A percentile compares a stretch with the other conserved stretches of the same genome.
Conservation (phyloP, 2,888 invertebrate genomes). For the Eurytoma californica region DNA sequence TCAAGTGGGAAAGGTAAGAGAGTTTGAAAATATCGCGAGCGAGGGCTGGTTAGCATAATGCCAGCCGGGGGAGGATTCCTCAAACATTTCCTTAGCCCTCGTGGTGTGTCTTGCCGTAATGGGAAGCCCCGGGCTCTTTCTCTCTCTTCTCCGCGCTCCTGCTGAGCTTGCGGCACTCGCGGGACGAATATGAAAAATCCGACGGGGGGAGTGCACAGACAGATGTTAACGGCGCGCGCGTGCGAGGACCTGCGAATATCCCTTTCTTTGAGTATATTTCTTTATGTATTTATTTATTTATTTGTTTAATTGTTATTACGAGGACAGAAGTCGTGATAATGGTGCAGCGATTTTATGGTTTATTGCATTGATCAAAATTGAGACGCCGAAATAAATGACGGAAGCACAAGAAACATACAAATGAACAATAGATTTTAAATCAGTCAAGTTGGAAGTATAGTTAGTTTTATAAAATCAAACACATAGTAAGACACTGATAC, state of each 20-base stretch:
- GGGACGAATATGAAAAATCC: constrained; percentile 17
- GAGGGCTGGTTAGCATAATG: constrained; percentile 70
- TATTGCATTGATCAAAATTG: too few relatives aligned
- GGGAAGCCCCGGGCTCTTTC: constrained; percentile 50
- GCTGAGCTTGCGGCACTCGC: background rate
- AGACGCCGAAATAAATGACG: too few relatives aligned
- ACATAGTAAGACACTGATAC: too few relatives aligned
- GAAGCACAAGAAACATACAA: too few relatives aligned
- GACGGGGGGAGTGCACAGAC: background rate
- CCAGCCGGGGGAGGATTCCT: constrained; percentile 66
- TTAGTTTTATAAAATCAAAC: too few relatives aligned
- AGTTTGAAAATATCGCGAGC: constrained; percentile 66
- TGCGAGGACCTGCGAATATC: background rate
- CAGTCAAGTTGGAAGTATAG: too few relatives aligned
- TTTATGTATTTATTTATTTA: too few relatives aligned
- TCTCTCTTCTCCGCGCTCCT: background rate
- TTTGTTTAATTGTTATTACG: too few relatives aligned
- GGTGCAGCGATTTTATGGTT: too few relatives aligned
- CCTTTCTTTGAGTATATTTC: too few relatives aligned
- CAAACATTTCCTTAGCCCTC: constrained; percentile 67
- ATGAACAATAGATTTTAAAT: too few relatives aligned
- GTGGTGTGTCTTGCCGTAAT: constrained; percentile 43
- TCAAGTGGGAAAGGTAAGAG: background rate
- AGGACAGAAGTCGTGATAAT: too few relatives aligned
- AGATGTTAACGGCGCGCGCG: background rate